phyloP scores from a whole-genome alignment of 2,797 vertebrate genomes.

The Sebastiscus albofasciatus region DNA sequence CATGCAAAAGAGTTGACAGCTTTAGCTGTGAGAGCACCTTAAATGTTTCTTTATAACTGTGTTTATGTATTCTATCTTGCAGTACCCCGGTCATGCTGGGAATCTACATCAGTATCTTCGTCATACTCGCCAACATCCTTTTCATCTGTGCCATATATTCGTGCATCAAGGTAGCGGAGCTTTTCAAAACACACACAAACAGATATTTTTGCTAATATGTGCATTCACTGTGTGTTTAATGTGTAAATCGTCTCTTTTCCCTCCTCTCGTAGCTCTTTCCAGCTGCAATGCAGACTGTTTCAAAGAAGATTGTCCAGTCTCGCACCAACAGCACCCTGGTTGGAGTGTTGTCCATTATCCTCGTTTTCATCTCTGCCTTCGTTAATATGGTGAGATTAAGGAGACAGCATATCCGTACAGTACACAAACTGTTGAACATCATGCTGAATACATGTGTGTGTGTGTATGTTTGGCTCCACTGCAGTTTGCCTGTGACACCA shows the following conservation, averaged over 20 bases:
- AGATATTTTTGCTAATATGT: not conserved
- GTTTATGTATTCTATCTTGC: constrained; percentile 29
- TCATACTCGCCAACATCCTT: constrained; percentile 89
- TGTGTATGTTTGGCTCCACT: not conserved
- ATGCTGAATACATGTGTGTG: not conserved
- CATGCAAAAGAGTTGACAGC: not conserved
- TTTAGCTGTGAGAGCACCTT: not conserved
- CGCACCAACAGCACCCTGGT: constrained; percentile 91
- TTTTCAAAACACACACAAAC: not conserved
- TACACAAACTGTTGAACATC: not conserved
- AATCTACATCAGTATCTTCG: constrained; percentile 89
- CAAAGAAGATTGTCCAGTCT: constrained; percentile 92
- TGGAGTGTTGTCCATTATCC: constrained; percentile 90
- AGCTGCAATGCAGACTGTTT: constrained; percentile 86
- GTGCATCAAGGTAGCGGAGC: constrained; percentile 86
- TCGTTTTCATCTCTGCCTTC: constrained; percentile 92
- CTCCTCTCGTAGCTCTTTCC: constrained; percentile 86
- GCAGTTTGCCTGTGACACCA: constrained; percentile 92
- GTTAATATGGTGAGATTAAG: constrained; percentile 88
- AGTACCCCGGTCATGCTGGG: constrained; percentile 92
- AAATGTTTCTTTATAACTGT: not conserved
- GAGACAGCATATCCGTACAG: not conserved
- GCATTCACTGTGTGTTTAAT: not conserved
- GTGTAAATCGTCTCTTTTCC: not conserved
- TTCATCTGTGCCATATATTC: constrained; percentile 93